These are phyloP conservation scores for Metridium senile DNA, from an alignment of 92 coral and sea anemone genomes.

Conservation along the genomic window DNA sequence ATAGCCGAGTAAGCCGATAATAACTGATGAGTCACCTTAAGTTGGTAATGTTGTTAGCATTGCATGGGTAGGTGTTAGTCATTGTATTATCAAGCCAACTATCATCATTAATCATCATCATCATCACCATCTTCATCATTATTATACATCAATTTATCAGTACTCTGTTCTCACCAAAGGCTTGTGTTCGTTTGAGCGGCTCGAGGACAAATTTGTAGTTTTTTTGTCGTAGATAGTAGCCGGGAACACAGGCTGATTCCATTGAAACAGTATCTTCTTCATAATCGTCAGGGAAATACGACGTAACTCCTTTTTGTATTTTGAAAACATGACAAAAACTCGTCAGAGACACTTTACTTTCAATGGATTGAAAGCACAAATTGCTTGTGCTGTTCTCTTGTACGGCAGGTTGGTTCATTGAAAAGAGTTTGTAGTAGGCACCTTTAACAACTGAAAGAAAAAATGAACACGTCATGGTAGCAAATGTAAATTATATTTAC, in stretches of 20 bases:
- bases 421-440: slow-evolving; percentile 57
- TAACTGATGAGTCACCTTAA: no score
- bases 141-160: no score
- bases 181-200: slow-evolving; percentile 19
- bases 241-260: slow-evolving; percentile 79
- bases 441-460: slow-evolving; percentile 53
- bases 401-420: slow-evolving; percentile 52
- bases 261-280: slow-evolving; percentile 38
- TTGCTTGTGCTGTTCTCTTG: slow-evolving; percentile 39
- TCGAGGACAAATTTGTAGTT: slow-evolving; percentile 59
- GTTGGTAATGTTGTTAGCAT: no score
- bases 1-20: no score
- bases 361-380: slow-evolving; percentile 4
- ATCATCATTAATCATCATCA: no score
- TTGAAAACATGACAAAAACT: slow-evolving; percentile 5
- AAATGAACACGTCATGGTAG: neutral
- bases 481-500: neutral
- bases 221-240: slow-evolving; percentile 71
- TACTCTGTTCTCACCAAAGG: slow-evolving; percentile 28
- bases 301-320: neutral
- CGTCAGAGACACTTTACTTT: neutral
- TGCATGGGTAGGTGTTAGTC: no score
- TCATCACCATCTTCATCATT: no score
- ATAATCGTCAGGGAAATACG: neutral
- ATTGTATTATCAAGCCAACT: no score